These are phyloP conservation scores for Clistopyga incitator DNA, from an alignment of 2,888 invertebrate genomes.

Conservation along the genomic window DNA sequence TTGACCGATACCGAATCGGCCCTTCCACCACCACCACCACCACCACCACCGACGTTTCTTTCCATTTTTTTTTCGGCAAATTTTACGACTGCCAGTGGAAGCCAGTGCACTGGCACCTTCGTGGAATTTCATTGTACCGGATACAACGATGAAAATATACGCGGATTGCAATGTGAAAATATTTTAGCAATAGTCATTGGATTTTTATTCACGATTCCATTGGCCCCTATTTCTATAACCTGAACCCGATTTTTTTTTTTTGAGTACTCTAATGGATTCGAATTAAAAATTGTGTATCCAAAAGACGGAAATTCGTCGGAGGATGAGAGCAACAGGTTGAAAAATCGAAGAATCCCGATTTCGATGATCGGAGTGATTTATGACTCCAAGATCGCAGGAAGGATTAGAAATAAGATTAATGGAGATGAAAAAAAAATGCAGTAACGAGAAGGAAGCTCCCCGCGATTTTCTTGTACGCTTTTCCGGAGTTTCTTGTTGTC, in stretches of 20 bases:
- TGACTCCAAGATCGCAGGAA: conserved; percentile 1
- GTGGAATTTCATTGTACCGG: conserved; percentile 17
- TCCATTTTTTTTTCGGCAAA: neutral
- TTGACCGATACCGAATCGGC: conserved; percentile 64
- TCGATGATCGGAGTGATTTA: conserved; percentile 12
- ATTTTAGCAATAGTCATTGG: neutral
- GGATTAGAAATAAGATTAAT: conserved; percentile 37
- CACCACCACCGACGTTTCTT: conserved; percentile 20
- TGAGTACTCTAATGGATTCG: neutral
- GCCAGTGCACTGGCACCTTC: conserved; percentile 29
- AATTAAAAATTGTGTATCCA: neutral
- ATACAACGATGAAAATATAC: too few relatives aligned
- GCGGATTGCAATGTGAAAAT: too few relatives aligned
- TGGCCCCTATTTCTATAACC: neutral
- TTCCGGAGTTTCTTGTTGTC: conserved; percentile 17
- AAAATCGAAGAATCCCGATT: neutral
- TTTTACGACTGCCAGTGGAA: neutral
- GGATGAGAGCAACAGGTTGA: neutral
- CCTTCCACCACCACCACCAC: conserved; percentile 38
- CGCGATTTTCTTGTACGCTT: conserved; percentile 19
- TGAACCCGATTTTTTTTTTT: neutral
- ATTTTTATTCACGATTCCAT: too few relatives aligned
- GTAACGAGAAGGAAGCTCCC: conserved; percentile 32
- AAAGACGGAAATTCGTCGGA: conserved; percentile 10
- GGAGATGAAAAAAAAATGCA: conserved; percentile 6